phyloP scores from a whole-genome alignment of 2,888 invertebrate species.

The Onthophagus sagittarius region DNA sequence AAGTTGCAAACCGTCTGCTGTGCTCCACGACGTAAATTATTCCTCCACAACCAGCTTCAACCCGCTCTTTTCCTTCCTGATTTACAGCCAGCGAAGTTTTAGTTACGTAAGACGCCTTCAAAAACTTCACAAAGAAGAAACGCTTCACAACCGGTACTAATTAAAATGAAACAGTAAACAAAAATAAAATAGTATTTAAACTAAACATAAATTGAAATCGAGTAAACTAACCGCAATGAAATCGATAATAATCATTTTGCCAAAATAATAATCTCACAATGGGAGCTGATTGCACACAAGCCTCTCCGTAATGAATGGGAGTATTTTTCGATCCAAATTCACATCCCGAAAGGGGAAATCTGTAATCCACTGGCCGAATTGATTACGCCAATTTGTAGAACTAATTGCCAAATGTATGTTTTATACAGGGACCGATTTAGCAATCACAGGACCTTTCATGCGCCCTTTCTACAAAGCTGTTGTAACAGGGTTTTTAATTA shows the following conservation, averaged over 20 bases:
- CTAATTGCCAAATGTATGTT: slow-evolving; percentile 36
- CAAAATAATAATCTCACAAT: neutral
- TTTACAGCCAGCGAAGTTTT: neutral
- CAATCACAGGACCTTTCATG: neutral
- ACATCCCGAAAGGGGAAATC: neutral
- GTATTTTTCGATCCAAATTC: neutral
- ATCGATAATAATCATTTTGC: neutral
- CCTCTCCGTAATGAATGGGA: neutral
- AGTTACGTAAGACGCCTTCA: neutral
- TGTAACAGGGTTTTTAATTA: neutral
- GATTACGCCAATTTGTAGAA: slow-evolving; percentile 36
- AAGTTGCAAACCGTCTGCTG: neutral
- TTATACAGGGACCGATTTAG: slow-evolving; percentile 23
- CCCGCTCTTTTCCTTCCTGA: neutral
- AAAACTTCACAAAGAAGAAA: neutral
- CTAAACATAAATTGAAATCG: neutral
- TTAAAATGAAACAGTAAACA: neutral
- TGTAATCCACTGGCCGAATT: slow-evolving; percentile 23
- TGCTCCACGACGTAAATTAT: neutral
- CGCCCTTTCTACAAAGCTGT: neutral
- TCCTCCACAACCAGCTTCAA: neutral
- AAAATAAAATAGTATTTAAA: neutral
- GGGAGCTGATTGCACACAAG: neutral
- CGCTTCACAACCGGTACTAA: neutral
- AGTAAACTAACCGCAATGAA: neutral